Evolutionary conservation across 1,140 invertebrate genomes (phyloP).

Genomic region (Adelges cooleyi): DNA sequence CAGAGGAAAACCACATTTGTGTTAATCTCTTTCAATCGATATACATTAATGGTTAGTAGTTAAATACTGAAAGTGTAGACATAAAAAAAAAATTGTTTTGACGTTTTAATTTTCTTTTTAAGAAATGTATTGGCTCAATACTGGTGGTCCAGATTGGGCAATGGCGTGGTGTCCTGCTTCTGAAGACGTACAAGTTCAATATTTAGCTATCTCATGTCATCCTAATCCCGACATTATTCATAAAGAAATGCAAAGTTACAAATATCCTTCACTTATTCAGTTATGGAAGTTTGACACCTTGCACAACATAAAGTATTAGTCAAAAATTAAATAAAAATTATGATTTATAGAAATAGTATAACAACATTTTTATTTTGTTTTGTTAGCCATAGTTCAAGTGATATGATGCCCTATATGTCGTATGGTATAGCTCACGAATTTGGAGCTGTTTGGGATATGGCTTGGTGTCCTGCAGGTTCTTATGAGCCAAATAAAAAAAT

Average conservation of each 20-base stretch:
- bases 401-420: constrained; percentile 3
- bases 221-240: constrained; percentile 40
- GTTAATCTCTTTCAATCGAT: constrained; percentile 4
- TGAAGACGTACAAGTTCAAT: constrained; percentile 33
- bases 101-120: not conserved
- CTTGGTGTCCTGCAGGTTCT: constrained; percentile 64
- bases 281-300: constrained; percentile 47
- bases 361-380: no score
- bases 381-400: not conserved
- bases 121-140: constrained; percentile 37
- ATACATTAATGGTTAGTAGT: not conserved
- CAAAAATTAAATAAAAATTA: no score
- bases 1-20: not conserved
- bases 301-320: constrained; percentile 36
- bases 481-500: constrained; percentile 39
- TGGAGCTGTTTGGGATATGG: constrained; percentile 55
- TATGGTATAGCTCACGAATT: constrained; percentile 45
- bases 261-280: constrained; percentile 44
- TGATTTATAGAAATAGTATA: no score
- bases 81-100: no score
- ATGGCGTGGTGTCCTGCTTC: constrained; percentile 46
- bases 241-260: constrained; percentile 37
- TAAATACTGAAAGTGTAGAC: no score
- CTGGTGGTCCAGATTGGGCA: constrained; percentile 49
- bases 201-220: constrained; percentile 45